These are phyloP conservation scores for Crocallis elinguaria DNA, from an alignment of 2,888 invertebrate genomes.

Conservation along the genomic window DNA sequence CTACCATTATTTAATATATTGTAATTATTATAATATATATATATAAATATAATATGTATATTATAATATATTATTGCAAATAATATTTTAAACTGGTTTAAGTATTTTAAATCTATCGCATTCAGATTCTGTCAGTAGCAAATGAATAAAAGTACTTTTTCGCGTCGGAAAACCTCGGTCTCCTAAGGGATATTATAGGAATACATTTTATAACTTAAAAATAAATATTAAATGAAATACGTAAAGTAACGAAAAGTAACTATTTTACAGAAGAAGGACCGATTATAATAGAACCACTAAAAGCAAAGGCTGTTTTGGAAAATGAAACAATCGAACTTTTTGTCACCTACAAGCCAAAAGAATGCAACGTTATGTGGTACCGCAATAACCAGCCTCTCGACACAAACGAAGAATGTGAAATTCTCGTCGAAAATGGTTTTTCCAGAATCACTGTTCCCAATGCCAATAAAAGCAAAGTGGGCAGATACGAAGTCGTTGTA, in stretches of 20 bases:
- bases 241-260: conserved; percentile 44
- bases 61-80: too few species aligned
- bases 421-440: conserved; percentile 85
- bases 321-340: conserved; percentile 88
- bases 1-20: too few species aligned
- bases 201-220: too few species aligned
- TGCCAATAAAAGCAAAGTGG: conserved; percentile 90
- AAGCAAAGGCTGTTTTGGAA: conserved; percentile 89
- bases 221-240: too few species aligned
- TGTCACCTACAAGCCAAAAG: conserved; percentile 89
- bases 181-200: not conserved
- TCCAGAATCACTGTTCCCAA: conserved; percentile 88
- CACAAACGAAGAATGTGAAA: conserved; percentile 85
- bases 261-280: conserved; percentile 79
- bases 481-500: conserved; percentile 95
- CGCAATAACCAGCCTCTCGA: conserved; percentile 92
- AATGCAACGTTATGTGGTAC: conserved; percentile 92
- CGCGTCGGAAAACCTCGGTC: too few species aligned
- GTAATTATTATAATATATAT: too few species aligned
- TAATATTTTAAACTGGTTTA: too few species aligned
- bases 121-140: too few species aligned
- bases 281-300: conserved; percentile 90
- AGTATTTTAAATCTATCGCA: too few species aligned
- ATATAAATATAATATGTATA: too few species aligned
- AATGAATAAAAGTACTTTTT: too few species aligned